Conservation (phyloP, 2,797 vertebrate genomes). For the Hydrolagus colliei region DNA sequence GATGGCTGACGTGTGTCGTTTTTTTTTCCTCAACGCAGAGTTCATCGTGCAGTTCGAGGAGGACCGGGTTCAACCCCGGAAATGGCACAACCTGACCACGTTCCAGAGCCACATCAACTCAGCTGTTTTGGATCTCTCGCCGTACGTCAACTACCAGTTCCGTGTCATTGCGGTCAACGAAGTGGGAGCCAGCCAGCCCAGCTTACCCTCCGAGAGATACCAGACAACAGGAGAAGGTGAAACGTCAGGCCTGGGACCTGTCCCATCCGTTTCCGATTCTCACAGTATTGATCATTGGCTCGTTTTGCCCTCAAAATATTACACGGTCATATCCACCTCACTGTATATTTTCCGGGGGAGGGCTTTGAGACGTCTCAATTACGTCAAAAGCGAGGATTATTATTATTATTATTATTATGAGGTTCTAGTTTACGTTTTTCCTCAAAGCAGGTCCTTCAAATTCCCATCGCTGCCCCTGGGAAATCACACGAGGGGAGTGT, state of each 20-base stretch:
- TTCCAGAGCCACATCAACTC: conserved; percentile 78
- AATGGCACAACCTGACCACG: conserved; percentile 78
- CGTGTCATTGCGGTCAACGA: conserved; percentile 88
- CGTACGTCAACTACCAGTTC: conserved; percentile 90
- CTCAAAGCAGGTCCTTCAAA: too few species aligned
- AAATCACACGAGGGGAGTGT: too few species aligned
- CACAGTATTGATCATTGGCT: too few species aligned
- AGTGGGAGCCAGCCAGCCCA: conserved; percentile 81
- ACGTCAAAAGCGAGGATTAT: too few species aligned
- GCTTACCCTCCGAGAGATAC: conserved; percentile 75
- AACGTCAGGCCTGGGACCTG: conserved; percentile 36
- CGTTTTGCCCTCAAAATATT: too few species aligned
- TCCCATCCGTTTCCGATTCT: neutral
- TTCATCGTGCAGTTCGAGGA: conserved; percentile 91
- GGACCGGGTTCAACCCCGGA: conserved; percentile 68
- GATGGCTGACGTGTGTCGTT: neutral
- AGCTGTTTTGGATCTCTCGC: conserved; percentile 72
- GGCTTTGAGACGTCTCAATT: too few species aligned
- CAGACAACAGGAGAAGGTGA: conserved; percentile 82
- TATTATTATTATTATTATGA: too few species aligned
- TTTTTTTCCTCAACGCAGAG: conserved; percentile 52
- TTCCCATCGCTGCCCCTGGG: too few species aligned
- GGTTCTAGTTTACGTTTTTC: too few species aligned
- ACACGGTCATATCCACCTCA: too few species aligned
- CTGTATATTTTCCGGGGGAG: too few species aligned